phyloP scores from a whole-genome alignment of 2,888 invertebrate genomes.

The Parapristionchus giblindavisi region DNA sequence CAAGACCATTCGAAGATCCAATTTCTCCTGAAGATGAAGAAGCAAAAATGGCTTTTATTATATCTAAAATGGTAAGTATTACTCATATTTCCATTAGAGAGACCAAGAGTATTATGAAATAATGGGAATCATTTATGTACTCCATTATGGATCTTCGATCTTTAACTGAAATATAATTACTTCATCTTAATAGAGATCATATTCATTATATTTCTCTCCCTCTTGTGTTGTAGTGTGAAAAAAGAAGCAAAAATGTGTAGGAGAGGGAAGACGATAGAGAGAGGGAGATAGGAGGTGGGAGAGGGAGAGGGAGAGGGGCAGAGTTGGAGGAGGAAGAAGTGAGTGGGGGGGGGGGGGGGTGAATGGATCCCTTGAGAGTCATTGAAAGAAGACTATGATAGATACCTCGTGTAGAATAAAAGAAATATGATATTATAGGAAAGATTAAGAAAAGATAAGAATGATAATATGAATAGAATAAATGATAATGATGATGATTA shows the following conservation, averaged over 20 bases:
- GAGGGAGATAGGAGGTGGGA: not conserved
- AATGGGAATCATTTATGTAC: not conserved
- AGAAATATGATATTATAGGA: not conserved
- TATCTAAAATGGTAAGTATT: constrained; percentile 30
- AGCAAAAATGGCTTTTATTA: constrained; percentile 30
- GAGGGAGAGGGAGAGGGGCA: not conserved
- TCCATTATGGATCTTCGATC: not conserved
- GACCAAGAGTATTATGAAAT: not conserved
- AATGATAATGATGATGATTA: constrained; percentile 2
- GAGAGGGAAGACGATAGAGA: not conserved
- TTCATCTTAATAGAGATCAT: constrained; percentile 13
- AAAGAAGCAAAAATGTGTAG: not conserved
- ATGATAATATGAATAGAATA: not conserved
- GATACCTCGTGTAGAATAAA: too few species aligned
- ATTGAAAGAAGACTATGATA: too few species aligned
- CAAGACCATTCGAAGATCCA: constrained; percentile 18
- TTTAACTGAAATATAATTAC: not conserved
- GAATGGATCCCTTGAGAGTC: not conserved
- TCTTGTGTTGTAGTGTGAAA: not conserved
- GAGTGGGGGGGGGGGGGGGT: not conserved
- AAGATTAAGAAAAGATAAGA: not conserved
- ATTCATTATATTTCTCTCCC: not conserved
- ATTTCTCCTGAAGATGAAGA: constrained; percentile 27
- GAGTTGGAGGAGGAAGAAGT: not conserved
- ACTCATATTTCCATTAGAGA: not conserved